Percentiles rank a stretch among this genome's conserved stretches.
Evolutionary conservation across 2,113 vertebrate species (phyloP).

Genomic region (Pheucticus melanocephalus): DNA sequence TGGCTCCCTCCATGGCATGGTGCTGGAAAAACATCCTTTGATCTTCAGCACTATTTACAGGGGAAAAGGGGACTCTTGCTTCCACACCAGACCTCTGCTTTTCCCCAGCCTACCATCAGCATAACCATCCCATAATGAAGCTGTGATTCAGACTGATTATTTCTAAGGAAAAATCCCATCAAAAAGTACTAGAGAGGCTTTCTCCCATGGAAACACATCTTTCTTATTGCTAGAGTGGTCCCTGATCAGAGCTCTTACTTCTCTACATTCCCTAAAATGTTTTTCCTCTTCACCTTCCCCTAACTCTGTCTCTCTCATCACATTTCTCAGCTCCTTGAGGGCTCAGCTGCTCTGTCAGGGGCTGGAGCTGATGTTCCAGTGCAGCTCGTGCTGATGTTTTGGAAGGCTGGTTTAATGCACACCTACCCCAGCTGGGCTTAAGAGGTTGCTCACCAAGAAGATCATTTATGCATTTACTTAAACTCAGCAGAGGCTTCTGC

Average conservation of each 20-base stretch:
- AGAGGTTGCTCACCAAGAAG: constrained; percentile 20
- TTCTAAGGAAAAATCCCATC: neutral
- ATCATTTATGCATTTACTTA: constrained; percentile 37
- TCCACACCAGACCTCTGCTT: neutral
- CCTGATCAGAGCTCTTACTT: neutral
- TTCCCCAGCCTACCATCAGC: neutral
- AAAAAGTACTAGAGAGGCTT: neutral
- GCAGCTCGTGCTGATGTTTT: neutral
- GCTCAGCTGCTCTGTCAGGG: neutral
- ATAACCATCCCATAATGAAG: neutral
- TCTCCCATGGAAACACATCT: neutral
- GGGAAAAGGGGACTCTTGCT: neutral
- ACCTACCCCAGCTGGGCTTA: constrained; percentile 36
- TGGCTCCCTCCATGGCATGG: neutral
- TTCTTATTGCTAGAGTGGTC: neutral
- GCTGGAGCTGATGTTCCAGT: neutral
- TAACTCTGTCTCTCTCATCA: neutral
- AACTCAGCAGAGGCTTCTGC: neutral
- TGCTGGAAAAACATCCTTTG: neutral
- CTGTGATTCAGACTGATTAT: neutral
- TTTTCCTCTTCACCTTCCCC: neutral
- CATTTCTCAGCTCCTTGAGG: neutral
- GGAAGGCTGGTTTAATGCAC: neutral
- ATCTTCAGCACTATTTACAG: neutral
- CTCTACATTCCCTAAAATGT: neutral